A percentile compares a stretch with the other conserved stretches of the same genome.
Conservation (phyloP, 2,888 invertebrate species). For the Drosophila infuscata region DNA sequence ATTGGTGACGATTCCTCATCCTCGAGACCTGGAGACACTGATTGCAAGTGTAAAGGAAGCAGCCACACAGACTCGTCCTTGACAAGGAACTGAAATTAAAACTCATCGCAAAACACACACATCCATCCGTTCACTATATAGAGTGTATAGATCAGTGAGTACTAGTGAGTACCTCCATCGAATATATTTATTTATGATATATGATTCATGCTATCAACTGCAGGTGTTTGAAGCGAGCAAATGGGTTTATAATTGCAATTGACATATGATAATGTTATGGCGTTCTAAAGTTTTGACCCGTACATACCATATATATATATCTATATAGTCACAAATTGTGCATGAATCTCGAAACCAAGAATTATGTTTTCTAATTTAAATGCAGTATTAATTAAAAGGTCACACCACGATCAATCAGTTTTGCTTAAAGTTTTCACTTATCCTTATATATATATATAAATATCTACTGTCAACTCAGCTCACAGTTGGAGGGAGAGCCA, state of each 20-base stretch:
- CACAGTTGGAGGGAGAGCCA: not conserved
- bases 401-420: not conserved
- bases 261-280: not conserved
- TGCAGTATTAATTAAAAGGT: not conserved
- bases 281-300: not conserved
- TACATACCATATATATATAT: not conserved
- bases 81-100: conserved; percentile 6
- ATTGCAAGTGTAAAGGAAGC: not conserved
- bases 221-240: conserved; percentile 26
- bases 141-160: not conserved
- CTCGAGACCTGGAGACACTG: not conserved
- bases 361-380: not conserved
- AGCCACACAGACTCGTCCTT: not conserved
- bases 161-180: not conserved
- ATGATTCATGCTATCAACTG: conserved; percentile 25
- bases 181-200: not conserved
- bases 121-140: not conserved
- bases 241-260: conserved; percentile 11
- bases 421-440: not conserved
- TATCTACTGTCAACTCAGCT: not conserved
- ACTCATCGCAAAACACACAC: conserved; percentile 1
- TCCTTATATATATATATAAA: not conserved
- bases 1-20: not conserved
- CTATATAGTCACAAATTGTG: not conserved
- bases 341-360: not conserved